Evolutionary conservation across 2,113 vertebrate species (phyloP).

Genomic region (Lepus europaeus): DNA sequence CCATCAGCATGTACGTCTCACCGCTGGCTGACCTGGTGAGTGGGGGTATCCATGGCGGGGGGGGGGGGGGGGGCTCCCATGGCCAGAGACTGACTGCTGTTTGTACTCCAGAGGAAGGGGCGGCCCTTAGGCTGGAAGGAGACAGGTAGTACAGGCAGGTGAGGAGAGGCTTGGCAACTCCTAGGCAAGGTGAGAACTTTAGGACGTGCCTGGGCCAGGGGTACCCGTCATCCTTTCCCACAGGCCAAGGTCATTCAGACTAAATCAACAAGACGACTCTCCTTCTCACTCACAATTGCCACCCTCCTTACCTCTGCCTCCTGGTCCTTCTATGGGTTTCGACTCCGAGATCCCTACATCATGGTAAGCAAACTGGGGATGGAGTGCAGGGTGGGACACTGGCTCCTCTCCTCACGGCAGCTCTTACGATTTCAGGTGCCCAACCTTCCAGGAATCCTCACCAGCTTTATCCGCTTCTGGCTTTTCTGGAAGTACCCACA

Average conservation of each 20-base stretch:
- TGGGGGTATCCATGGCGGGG: neutral
- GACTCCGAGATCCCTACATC: slow-evolving; percentile 91
- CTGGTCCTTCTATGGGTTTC: slow-evolving; percentile 95
- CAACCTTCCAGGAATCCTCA: slow-evolving; percentile 94
- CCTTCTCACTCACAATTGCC: slow-evolving; percentile 93
- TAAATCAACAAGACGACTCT: slow-evolving; percentile 91
- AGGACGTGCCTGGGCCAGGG: neutral
- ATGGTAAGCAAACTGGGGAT: slow-evolving; percentile 86
- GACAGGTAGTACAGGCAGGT: neutral
- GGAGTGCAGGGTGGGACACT: neutral
- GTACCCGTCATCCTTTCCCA: neutral
- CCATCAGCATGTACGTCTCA: slow-evolving; percentile 97
- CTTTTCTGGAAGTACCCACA: slow-evolving; percentile 91
- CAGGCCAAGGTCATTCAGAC: slow-evolving; percentile 92
- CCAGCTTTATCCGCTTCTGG: slow-evolving; percentile 93
- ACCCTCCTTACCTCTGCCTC: slow-evolving; percentile 94
- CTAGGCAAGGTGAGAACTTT: too few relatives aligned
- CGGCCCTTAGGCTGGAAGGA: neutral
- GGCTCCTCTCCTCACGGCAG: neutral
- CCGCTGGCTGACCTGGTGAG: slow-evolving; percentile 94
- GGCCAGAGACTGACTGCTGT: neutral
- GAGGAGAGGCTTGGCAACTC: neutral
- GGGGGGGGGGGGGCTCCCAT: neutral
- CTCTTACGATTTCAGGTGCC: slow-evolving; percentile 89
- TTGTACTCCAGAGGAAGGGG: neutral